Conservation (phyloP, 2,888 invertebrate species). For the Luperina nickerlii region DNA sequence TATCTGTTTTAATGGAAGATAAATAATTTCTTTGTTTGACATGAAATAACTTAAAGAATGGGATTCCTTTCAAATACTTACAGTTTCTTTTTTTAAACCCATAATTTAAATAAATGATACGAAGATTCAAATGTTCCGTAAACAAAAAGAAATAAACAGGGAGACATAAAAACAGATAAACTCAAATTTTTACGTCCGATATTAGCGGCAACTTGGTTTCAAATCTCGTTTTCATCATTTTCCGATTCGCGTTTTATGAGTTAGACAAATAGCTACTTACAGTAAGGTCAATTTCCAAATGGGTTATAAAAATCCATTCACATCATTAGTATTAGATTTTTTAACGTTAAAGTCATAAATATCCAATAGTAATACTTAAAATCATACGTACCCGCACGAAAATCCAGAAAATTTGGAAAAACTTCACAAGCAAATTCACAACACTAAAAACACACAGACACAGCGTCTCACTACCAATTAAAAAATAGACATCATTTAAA, state of each 20-base stretch:
- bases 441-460: slow-evolving; percentile 38
- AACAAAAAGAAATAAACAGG: slow-evolving; percentile 42
- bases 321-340: not conserved
- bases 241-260: slow-evolving; percentile 8
- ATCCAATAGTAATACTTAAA: not conserved
- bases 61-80: not conserved
- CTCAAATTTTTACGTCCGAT: slow-evolving; percentile 36
- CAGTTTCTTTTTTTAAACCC: not conserved
- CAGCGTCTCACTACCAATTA: slow-evolving; percentile 22
- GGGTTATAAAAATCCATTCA: not conserved
- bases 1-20: not conserved
- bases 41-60: not conserved
- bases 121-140: slow-evolving; percentile 23
- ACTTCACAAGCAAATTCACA: slow-evolving; percentile 57
- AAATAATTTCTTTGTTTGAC: not conserved
- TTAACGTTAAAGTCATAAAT: not conserved
- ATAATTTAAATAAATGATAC: not conserved
- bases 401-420: slow-evolving; percentile 49
- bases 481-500: slow-evolving; percentile 43
- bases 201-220: slow-evolving; percentile 41
- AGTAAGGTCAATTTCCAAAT: not conserved
- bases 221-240: slow-evolving; percentile 33
- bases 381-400: slow-evolving; percentile 54
- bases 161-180: slow-evolving; percentile 36
- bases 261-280: not conserved